Conservation (phyloP, 2,888 invertebrate species). For the Halictus quadricinctus region DNA sequence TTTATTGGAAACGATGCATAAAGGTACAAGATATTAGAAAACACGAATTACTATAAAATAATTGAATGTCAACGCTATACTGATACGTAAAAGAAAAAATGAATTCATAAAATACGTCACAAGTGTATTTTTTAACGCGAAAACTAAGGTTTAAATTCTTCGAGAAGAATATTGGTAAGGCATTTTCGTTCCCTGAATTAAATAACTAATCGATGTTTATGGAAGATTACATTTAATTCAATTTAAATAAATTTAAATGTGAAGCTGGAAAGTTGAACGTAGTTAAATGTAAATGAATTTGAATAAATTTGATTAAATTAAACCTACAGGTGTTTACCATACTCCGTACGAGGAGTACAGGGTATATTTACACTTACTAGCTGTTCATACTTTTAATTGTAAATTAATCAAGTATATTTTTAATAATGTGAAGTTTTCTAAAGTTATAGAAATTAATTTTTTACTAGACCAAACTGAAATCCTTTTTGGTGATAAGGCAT, state of each 20-base stretch:
- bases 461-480: neutral
- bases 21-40: no score
- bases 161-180: no score
- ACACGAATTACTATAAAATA: no score
- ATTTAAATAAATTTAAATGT: neutral
- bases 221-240: neutral
- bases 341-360: neutral
- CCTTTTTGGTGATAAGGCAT: neutral
- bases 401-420: neutral
- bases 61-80: no score
- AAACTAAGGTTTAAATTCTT: no score
- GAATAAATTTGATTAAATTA: neutral
- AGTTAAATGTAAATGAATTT: neutral
- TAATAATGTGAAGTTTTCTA: neutral
- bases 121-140: no score
- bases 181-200: neutral
- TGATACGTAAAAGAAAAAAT: no score
- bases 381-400: neutral
- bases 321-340: neutral
- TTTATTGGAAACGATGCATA: no score
- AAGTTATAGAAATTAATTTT: neutral
- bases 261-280: neutral
- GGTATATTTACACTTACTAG: neutral
- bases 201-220: neutral
- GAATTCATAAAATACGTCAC: no score